phyloP scores from a whole-genome alignment of 2,797 vertebrate genomes.

The Hipposideros larvatus region DNA sequence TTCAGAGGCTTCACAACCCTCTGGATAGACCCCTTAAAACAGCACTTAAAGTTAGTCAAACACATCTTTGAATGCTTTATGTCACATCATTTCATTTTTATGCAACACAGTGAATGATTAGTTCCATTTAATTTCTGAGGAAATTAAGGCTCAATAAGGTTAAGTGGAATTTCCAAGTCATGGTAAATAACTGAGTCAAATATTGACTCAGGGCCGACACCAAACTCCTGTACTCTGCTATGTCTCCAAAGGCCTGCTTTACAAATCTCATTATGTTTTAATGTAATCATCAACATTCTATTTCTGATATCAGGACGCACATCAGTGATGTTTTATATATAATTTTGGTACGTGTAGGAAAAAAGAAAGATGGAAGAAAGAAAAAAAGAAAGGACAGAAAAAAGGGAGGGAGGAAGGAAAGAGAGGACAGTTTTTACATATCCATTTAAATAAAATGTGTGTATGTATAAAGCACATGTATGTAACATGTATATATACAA shows the following conservation, averaged over 20 bases:
- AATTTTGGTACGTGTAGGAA: neutral
- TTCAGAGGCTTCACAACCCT: neutral
- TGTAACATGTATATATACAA: neutral
- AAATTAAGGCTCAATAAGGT: neutral
- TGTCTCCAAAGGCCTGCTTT: neutral
- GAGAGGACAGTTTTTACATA: neutral
- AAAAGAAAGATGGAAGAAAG: neutral
- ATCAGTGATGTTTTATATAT: neutral
- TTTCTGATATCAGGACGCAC: neutral
- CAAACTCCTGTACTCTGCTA: neutral
- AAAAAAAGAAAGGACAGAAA: neutral
- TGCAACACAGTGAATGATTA: neutral
- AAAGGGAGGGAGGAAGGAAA: neutral
- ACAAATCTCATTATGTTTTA: neutral
- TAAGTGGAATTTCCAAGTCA: neutral
- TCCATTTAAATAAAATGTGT: neutral
- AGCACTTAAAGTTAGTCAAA: neutral
- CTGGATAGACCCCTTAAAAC: neutral
- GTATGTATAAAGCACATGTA: neutral
- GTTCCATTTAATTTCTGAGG: neutral
- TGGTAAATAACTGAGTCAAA: neutral
- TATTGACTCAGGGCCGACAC: neutral
- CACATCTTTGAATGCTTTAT: neutral
- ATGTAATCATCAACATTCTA: neutral
- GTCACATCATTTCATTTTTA: conserved; percentile 1